These are phyloP conservation scores for Oreotrochilus melanogaster DNA, from an alignment of 2,113 vertebrate species.

Conservation along the genomic window DNA sequence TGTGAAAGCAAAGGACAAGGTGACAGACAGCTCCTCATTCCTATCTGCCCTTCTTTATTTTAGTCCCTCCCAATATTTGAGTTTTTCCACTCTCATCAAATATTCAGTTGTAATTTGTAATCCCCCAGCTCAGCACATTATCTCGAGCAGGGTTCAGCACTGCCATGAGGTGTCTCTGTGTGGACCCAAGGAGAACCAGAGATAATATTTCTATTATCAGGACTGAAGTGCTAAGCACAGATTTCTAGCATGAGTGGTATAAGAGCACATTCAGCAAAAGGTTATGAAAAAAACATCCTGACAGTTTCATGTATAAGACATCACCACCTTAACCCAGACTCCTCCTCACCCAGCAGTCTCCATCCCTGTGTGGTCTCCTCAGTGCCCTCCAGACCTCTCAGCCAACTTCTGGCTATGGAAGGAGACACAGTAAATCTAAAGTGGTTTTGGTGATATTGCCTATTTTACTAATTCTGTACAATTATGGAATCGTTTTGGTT, in stretches of 20 bases:
- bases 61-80: background rate
- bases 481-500: too few relatives aligned
- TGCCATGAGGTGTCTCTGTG: background rate
- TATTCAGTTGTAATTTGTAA: background rate
- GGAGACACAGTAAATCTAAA: background rate
- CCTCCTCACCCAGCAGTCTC: background rate
- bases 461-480: background rate
- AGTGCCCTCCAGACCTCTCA: background rate
- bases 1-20: background rate
- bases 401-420: background rate
- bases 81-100: background rate
- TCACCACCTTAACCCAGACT: background rate
- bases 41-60: background rate
- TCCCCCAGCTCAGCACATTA: background rate
- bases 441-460: background rate
- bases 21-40: background rate
- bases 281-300: background rate
- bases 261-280: background rate
- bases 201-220: background rate
- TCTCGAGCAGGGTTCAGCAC: background rate
- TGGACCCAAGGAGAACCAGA: background rate
- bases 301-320: background rate
- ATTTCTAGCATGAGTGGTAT: fast-evolving
- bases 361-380: fast-evolving
- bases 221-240: background rate